Base-by-base conservation (phyloP, 2,797 vertebrate genomes). In the Gymnopithys bicolor region DNA sequence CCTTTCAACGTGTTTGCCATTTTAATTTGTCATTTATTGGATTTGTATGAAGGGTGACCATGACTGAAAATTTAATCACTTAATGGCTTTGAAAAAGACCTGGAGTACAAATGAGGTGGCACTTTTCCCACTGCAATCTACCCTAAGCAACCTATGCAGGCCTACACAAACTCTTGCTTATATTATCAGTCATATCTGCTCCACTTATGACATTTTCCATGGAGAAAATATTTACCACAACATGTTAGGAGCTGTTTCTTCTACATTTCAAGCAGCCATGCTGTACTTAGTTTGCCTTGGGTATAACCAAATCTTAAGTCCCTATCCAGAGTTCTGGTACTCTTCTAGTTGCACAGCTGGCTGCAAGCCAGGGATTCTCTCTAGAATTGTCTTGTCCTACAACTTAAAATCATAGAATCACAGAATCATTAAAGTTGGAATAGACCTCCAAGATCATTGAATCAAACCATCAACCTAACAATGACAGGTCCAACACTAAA, bases 241-340 rank as follows among this genome's bases (percentile, higher is more conserved):
- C 46, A 25, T 60, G 4, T 67, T 58, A 73, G 19, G 75, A 56
- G 2, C 4, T 2, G 19, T 52, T 58, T 67, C 1, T 80, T 74
- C 48, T 63, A 10, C 15, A 12, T 77, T 87, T 69, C 35, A 70
- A 39, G 14, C 6, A 48, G 10, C 5, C 17, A 27, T 43, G 22
- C 3, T 41, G 28, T 52, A 27, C 1, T 33, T 51, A 43, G 2
- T 17, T 55, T 4, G 1, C 11, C 13, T 24, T 28, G 35, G 9
- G 28, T 49, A 21, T 5, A 25, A 41, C 7, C 2, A 16, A 78
- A 5, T 33, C 37, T 84, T 46, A 56, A 55, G 2, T 3, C 14
- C 5, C 16, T 41, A 4, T 10, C 1, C 19, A 30, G 62, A 39
- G 5, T 39, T 21, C 28, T 3, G 21, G 18, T 15, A 17, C 1